Conservation (phyloP, 2,113 vertebrate species). For the Phrynosoma platyrhinos region DNA sequence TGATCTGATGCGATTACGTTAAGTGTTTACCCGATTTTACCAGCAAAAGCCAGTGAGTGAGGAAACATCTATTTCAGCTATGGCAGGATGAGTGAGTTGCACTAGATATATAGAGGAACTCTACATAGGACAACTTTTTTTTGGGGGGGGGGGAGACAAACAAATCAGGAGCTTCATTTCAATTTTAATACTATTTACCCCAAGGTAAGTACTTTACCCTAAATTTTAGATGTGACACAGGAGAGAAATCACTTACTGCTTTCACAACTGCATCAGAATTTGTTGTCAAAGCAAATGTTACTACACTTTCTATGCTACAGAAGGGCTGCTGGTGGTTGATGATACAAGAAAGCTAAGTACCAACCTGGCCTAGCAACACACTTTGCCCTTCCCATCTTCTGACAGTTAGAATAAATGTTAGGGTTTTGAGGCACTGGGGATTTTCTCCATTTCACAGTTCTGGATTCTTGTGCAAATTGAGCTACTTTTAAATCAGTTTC, state of each 20-base stretch:
- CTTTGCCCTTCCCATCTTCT: not conserved
- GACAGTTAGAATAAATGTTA: not conserved
- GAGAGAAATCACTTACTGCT: not conserved
- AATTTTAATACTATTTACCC: slow-evolving; percentile 2
- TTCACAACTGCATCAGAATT: not conserved
- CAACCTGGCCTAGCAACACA: not conserved
- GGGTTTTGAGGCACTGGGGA: not conserved
- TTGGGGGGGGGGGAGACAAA: not conserved
- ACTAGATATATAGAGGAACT: not conserved
- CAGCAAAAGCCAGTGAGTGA: not conserved
- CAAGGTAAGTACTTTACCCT: not conserved
- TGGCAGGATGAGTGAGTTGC: not conserved
- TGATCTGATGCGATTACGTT: not conserved
- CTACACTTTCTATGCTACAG: not conserved
- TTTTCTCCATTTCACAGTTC: not conserved
- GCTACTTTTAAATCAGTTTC: not conserved
- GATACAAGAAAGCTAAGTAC: not conserved
- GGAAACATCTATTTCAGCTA: not conserved
- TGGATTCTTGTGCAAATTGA: too few species aligned
- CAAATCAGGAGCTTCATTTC: not conserved
- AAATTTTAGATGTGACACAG: not conserved
- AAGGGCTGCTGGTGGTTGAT: not conserved
- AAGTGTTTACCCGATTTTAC: not conserved
- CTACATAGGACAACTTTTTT: not conserved
- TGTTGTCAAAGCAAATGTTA: not conserved